Evolutionary conservation across 1,140 invertebrate genomes (phyloP), one percentile per base, ranked within the genome.

Genomic region (Leptopilina clavipes): DNA sequence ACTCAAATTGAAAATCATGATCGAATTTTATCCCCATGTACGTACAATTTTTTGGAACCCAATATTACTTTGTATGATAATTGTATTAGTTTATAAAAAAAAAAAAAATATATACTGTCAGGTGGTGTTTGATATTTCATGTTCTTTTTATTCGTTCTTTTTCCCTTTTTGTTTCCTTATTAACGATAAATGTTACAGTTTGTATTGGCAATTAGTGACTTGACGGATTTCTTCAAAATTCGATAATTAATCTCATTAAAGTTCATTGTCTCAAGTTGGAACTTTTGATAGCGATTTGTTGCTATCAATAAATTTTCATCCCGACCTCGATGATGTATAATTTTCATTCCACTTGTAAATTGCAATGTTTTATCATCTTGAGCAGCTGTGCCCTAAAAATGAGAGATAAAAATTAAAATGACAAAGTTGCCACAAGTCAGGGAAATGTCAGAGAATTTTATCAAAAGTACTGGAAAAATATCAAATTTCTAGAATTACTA

Each of bases 101-200:
- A 74, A 87, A 88, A 90, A n/a, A n/a, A n/a, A n/a, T n/a, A n/a
- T 89, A 90, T 90, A 90, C 83, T 89, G 85, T 88, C 88, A 88
- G 87, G 84, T 89, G 87, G 85, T 88, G 85, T 88, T 89, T 89
- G 77, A 88, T 86, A 87, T 84, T 83, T 74, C 80, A 84, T 73
- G 76, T 80, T 87, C 84, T 79, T 73, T 73, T 80, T 78, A 70
- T 74, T 74, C 72, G 2, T 54, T 56, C 75, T 78, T 48, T 14
- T n/a, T n/a, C n/a, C n/a, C n/a, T 48, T 1, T 48, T n/a, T n/a
- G n/a, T n/a, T n/a, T n/a, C n/a, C n/a, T n/a, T 52, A 8, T 17
- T 3, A 52, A 8, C n/a, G 17, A 17, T 17, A 8, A 17, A 3
- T 52, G n/a, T 52, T 17, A 52, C 48, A 52, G 17, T n/a, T 52